phyloP scores from a whole-genome alignment of 2,113 vertebrate species.

The Mionectes macconnelli region DNA sequence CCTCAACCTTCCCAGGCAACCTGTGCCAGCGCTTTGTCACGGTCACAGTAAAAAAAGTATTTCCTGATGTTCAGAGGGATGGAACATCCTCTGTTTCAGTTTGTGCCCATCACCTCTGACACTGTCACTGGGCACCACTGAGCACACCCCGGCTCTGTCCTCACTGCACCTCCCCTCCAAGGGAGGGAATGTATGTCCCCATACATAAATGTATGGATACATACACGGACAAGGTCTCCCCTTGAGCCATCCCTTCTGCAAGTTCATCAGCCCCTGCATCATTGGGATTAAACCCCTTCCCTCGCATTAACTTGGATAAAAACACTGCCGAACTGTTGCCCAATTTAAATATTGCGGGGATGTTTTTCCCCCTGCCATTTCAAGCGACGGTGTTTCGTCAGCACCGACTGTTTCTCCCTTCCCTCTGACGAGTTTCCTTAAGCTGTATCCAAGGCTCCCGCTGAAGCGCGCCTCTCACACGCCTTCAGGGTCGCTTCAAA shows the following conservation, averaged over 20 bases:
- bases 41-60: too few species aligned
- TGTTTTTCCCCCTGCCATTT: not conserved
- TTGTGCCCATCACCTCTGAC: too few species aligned
- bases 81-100: fast-evolving
- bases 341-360: not conserved
- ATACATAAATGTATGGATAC: too few species aligned
- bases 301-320: not conserved
- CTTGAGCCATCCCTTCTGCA: not conserved
- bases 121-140: not conserved
- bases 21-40: not conserved
- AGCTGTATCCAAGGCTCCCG: not conserved
- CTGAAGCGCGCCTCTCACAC: fast-evolving
- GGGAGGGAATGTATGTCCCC: too few species aligned
- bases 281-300: not conserved
- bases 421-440: not conserved
- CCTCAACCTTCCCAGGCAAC: not conserved
- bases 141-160: not conserved
- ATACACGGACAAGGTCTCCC: fast-evolving
- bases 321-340: not conserved
- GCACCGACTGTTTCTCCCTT: fast-evolving
- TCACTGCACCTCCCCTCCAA: not conserved
- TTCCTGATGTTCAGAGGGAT: not conserved
- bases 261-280: not conserved
- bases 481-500: fast-evolving
- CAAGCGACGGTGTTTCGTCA: fast-evolving